Evolutionary conservation across 2,888 invertebrate genomes (phyloP), one percentile per base, ranked within the genome.

Genomic region (Phengaris alcon): DNA sequence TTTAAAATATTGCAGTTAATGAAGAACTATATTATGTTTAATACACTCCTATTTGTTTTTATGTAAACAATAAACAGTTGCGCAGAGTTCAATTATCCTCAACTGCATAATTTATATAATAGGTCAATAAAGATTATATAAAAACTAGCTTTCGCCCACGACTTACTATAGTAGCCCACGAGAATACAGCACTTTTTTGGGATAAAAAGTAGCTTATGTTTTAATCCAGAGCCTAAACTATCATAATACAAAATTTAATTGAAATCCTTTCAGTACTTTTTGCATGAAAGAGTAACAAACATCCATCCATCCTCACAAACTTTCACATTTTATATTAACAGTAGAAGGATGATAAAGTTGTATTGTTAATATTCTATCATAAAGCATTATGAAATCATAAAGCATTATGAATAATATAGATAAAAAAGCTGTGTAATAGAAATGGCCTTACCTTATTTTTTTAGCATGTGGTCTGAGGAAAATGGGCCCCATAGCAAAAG

Each of bases 401-500:
- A 64, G 35, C 15, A 35, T 64, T 44, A 22, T 3, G 10, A 12
- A 12, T 35, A 64, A 13, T 0, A 48, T 13, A 52, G 8, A 55
- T 64, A 15, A 35, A 35, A 4, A 35, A 35, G 35, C 35, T 35
- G 35, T 4, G 35, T 35, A 55, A 59, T 73, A 15, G 55, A 68
- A 48, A 54, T 75, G n/a, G 68, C 46, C 93, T 94, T 91, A 96
- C 96, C 94, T 95, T 83, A 95, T 95, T 79, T 92, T 86, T 81
- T 90, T 92, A 10, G 96, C 94, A 90, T 94, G 95, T 79, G 94
- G 94, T 79, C 95, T 94, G 73, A 97, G 84, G 57, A 89, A 86
- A 76, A 93, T 85, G 0, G 97, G 97, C 13, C 98, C 97, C 35
- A 96, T 96, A 79, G 95, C 94, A 83, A 98, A 96, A 8, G 97